phyloP scores from a whole-genome alignment of 35 echinoderm and acorn worm genomes.

The Apostichopus californicus region DNA sequence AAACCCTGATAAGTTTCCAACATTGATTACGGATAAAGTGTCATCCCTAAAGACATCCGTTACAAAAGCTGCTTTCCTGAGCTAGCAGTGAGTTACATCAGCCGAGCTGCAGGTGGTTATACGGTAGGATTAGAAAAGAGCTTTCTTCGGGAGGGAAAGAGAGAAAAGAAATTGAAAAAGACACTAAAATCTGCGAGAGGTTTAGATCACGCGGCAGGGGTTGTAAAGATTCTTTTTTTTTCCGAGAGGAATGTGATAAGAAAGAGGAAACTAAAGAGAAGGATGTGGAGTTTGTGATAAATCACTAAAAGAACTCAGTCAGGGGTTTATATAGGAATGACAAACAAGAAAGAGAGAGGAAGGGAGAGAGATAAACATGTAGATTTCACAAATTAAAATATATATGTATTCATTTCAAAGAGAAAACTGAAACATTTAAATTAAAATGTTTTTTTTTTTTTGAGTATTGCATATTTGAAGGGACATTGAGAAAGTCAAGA shows the following conservation, averaged over 20 bases:
- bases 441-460: too few species aligned
- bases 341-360: too few species aligned
- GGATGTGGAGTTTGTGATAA: neutral
- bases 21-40: constrained; percentile 52
- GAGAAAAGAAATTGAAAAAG: neutral
- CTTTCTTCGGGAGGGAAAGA: neutral
- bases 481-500: too few species aligned
- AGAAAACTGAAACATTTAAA: too few species aligned
- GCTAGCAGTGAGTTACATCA: neutral
- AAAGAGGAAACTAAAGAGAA: neutral
- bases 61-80: constrained; percentile 38
- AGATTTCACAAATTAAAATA: too few species aligned
- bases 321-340: too few species aligned
- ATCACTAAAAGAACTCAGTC: neutral
- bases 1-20: constrained; percentile 22
- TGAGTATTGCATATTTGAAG: too few species aligned
- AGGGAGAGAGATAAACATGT: too few species aligned
- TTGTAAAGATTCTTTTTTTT: neutral
- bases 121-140: neutral
- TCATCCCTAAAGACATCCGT: constrained; percentile 42
- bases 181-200: neutral
- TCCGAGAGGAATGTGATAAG: neutral
- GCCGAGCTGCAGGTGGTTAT: constrained; percentile 9
- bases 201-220: neutral
- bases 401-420: too few species aligned